Base-by-base conservation (phyloP, 2,797 vertebrate species). In the Leuciscus waleckii region DNA sequence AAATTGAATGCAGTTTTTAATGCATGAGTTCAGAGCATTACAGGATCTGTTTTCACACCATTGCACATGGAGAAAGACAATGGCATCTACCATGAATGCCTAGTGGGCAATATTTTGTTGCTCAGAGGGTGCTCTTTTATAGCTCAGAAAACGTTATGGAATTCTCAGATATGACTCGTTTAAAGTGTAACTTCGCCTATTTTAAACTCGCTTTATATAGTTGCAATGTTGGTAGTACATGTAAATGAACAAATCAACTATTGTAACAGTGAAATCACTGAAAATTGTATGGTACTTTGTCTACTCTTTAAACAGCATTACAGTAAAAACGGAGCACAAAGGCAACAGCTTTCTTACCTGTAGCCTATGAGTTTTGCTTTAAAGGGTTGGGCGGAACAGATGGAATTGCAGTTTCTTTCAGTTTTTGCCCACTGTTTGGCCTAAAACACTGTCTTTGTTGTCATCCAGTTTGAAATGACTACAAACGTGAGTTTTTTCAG, bases 11-110 rank as follows among this genome's bases (percentile, higher is more conserved):
- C 63, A 43, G 37, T 67, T 74, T 61, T 26, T 39, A 65, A 67
- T 76, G 61, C 82, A 54, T 67, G 43, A 51, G 54, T 83, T 68
- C 43, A 35, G 26, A 67, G 7, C 10, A 49, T 49, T 49, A 51
- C 7, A 11, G 58, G 2, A 35, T 63, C 54, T 35, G 21, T 68
- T 49, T 69, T 54, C 9, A 32, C 16, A 65, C 8, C 1, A 17
- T 29, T 56, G 46, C 23, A 54, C 49, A 54, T 69, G 16, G 32
- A 65, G 35, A 65, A 65, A 0, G 13, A n/a, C 19, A 61, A 63
- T 43, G 35, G 32, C 10, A 56, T 68, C 17, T 63, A 63, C 37
- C 21, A 19, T 73, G 70, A 74, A 32, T 74, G 26, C 4, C 46
- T 35, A 51, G 19, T 39, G 32, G 13, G 51, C 49, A 37, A 37